Evolutionary conservation across 1,140 invertebrate species (phyloP), one percentile per base, ranked within the genome.

Genomic region (Plodia interpunctella): DNA sequence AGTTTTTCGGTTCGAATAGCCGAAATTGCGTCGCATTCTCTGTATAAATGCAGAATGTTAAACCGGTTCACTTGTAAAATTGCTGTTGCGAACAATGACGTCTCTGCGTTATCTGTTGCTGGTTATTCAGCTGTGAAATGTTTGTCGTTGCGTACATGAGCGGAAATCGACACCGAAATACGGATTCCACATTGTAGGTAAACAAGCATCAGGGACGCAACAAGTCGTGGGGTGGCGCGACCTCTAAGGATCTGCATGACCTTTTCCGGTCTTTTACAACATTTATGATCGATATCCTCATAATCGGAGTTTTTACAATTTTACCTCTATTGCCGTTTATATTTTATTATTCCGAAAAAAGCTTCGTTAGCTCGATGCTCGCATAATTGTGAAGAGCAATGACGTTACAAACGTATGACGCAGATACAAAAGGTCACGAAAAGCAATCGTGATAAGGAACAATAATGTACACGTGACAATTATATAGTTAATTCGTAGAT

Each of bases 181-280:
- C 50, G 62, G 61, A 62, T 65, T 63, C 64, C 52, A 68, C 66
- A 62, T 65, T 72, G 74, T 83, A n/a, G n/a, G n/a, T n/a, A 80
- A 76, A 79, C 72, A 78, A 73, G 59, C 59, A 62, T 49, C 55
- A 57, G 30, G n/a, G 66, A 72, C 65, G 78, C 80, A 83, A 83
- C 78, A 81, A 81, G 80, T 83, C 77, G 72, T 65, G 60, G 68
- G 62, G 59, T 56, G 70, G 55, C 57, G 19, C 52, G 53, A 28
- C 51, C 38, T 49, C 38, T 55, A 50, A 28, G 49, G 58, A 59
- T 71, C 64, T n/a, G n/a, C 60, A 66, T 64, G 68, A 73, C 71
- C 72, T 73, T 63, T 74, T 69, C 66, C 68, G 66, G 63, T 58
- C 66, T 74, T 67, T 78, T 74, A 74, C 58, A 66, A 76, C 58